Conservation (phyloP, 92 coral and sea anemone species). For the Epizoanthus scotinus region DNA sequence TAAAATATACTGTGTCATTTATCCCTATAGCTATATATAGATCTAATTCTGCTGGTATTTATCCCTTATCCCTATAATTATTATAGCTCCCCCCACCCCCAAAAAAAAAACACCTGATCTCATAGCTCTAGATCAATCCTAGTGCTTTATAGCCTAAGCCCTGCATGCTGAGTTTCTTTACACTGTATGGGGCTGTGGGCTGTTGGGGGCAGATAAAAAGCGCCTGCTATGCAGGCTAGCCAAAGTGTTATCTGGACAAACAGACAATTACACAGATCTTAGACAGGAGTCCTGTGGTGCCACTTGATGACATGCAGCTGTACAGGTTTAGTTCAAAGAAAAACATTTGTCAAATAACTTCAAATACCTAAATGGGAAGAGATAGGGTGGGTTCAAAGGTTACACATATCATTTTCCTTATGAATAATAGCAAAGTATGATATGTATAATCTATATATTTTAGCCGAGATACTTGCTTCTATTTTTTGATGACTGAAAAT, state of each 20-base stretch:
- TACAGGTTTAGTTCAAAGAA: background rate
- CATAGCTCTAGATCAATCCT: too few species aligned
- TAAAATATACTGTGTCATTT: background rate
- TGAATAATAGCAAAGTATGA: background rate
- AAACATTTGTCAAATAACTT: background rate
- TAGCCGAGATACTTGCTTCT: background rate
- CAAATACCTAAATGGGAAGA: background rate
- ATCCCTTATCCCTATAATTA: background rate
- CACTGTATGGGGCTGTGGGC: too few species aligned
- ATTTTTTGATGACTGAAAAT: background rate
- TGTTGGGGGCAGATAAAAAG: too few species aligned
- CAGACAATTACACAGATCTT: background rate
- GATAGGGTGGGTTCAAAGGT: slow-evolving; percentile 16
- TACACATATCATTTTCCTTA: background rate
- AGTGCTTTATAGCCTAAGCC: too few species aligned
- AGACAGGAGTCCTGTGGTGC: background rate
- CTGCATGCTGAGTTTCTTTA: too few species aligned
- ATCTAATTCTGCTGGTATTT: background rate
- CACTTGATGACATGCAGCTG: slow-evolving; percentile 10
- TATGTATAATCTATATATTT: background rate
- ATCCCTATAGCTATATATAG: background rate
- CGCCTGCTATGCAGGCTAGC: too few species aligned
- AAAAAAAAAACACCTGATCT: too few species aligned
- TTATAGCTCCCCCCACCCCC: too few species aligned
- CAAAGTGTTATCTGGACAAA: background rate